Percentiles rank a stretch among this genome's conserved stretches.
Evolutionary conservation across 2,888 invertebrate genomes (phyloP).

Genomic region (Drosophila buzzatii): DNA sequence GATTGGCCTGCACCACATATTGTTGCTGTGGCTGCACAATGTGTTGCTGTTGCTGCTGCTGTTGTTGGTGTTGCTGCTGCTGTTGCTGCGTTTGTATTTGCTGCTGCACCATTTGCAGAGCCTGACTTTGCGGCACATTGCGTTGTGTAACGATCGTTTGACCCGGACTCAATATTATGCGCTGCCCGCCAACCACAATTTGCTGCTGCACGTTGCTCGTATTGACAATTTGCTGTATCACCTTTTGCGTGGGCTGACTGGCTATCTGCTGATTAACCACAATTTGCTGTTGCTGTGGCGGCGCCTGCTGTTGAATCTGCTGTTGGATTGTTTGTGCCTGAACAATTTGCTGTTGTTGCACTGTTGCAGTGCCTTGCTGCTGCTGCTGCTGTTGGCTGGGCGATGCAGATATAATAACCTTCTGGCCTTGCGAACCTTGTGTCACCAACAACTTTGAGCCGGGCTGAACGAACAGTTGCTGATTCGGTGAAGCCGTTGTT

Average conservation of each 20-base stretch:
- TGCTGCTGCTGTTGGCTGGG: slow-evolving; percentile 58
- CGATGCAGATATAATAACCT: slow-evolving; percentile 83
- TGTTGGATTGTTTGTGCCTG: slow-evolving; percentile 62
- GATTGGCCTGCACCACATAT: slow-evolving; percentile 71
- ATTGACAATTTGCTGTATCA: slow-evolving; percentile 85
- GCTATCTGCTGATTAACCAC: slow-evolving; percentile 63
- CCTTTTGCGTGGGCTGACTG: slow-evolving; percentile 82
- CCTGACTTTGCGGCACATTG: slow-evolving; percentile 81
- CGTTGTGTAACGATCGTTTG: slow-evolving; percentile 85
- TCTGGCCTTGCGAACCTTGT: slow-evolving; percentile 84
- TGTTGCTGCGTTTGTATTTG: slow-evolving; percentile 67
- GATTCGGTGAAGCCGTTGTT: slow-evolving; percentile 46
- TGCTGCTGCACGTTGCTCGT: slow-evolving; percentile 85
- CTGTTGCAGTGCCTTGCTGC: slow-evolving; percentile 39
- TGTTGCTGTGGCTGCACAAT: slow-evolving; percentile 79
- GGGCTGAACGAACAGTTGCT: slow-evolving; percentile 83
- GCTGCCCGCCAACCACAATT: slow-evolving; percentile 85
- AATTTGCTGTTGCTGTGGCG: slow-evolving; percentile 71
- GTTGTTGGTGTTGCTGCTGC: slow-evolving; percentile 57
- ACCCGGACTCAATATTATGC: slow-evolving; percentile 84
- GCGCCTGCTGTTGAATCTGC: slow-evolving; percentile 43
- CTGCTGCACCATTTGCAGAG: slow-evolving; percentile 73
- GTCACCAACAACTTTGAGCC: slow-evolving; percentile 84
- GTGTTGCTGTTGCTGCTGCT: slow-evolving; percentile 63
- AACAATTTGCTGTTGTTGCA: slow-evolving; percentile 75